phyloP scores from a whole-genome alignment of 2,888 invertebrate genomes.

The Conomelus anceps region DNA sequence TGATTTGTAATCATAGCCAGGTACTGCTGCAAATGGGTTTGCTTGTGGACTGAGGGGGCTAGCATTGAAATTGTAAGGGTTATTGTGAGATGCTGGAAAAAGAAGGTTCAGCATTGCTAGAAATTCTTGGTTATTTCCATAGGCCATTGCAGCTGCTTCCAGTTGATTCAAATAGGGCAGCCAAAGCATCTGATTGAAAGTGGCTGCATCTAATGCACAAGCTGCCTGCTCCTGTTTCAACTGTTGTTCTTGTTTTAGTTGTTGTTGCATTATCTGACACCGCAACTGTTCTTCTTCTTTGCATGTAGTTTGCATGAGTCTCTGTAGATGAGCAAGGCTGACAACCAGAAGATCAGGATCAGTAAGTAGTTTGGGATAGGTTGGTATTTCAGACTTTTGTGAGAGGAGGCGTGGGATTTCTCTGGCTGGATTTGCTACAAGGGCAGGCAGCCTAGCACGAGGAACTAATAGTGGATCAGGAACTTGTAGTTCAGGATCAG shows the following conservation, averaged over 20 bases:
- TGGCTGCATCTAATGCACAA: constrained; percentile 52
- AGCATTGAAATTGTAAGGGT: constrained; percentile 25
- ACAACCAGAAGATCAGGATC: constrained; percentile 74
- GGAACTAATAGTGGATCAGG: constrained; percentile 78
- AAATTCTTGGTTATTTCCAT: constrained; percentile 40
- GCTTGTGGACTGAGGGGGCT: constrained; percentile 28
- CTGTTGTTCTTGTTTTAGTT: constrained; percentile 34
- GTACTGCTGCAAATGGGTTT: constrained; percentile 35
- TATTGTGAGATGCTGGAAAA: constrained; percentile 35
- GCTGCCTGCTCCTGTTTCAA: constrained; percentile 31
- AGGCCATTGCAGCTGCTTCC: constrained; percentile 43
- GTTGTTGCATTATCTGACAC: constrained; percentile 36
- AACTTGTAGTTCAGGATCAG: constrained; percentile 60
- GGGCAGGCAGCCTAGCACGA: constrained; percentile 62
- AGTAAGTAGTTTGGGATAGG: constrained; percentile 62
- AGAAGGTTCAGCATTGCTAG: constrained; percentile 43
- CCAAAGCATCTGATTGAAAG: constrained; percentile 68
- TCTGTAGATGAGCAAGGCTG: constrained; percentile 62
- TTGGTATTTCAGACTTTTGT: constrained; percentile 64
- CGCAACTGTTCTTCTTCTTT: constrained; percentile 34
- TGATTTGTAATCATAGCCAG: constrained; percentile 31
- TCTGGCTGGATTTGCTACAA: constrained; percentile 62
- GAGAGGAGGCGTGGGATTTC: constrained; percentile 64
- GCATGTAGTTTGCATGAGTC: constrained; percentile 33
- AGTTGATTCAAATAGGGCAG: constrained; percentile 60